Evolutionary conservation across 2,888 invertebrate species (phyloP).

Genomic region (Chydorus sphaericus): DNA sequence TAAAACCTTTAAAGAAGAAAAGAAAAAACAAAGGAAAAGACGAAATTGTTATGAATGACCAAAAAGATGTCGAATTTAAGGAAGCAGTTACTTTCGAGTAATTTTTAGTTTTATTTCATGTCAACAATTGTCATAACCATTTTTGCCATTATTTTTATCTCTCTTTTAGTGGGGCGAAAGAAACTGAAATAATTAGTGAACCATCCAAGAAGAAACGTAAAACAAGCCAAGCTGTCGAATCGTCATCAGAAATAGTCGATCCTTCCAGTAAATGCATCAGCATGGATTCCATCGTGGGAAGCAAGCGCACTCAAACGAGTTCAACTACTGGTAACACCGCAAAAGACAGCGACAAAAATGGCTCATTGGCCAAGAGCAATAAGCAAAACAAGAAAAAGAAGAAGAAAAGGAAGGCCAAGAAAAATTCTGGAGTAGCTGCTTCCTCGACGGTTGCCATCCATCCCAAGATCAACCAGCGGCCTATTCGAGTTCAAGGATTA

Average conservation of each 20-base stretch:
- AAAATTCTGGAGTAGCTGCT: not conserved
- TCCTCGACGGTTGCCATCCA: not conserved
- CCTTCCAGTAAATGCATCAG: no score
- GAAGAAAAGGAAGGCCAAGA: slow-evolving; percentile 4
- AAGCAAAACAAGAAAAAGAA: slow-evolving; percentile 7
- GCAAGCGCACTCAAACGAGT: slow-evolving; percentile 9
- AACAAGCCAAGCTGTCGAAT: slow-evolving; percentile 14
- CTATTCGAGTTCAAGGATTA: slow-evolving; percentile 23
- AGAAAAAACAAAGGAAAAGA: slow-evolving; percentile 21
- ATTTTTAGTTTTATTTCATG: not conserved
- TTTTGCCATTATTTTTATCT: not conserved
- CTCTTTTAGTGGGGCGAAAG: slow-evolving; percentile 22
- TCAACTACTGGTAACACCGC: slow-evolving; percentile 12
- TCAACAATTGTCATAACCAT: not conserved
- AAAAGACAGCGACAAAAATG: slow-evolving; percentile 18
- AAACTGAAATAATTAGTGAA: slow-evolving; percentile 20
- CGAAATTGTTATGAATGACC: slow-evolving; percentile 12
- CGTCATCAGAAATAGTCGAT: not conserved
- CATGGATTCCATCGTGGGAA: slow-evolving; percentile 15
- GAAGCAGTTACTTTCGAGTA: not conserved
- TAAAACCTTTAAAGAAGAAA: not conserved
- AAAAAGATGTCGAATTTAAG: not conserved
- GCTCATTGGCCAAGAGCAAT: slow-evolving; percentile 12
- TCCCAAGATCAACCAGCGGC: slow-evolving; percentile 14
- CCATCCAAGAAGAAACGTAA: slow-evolving; percentile 14